phyloP scores from a whole-genome alignment of 2,797 vertebrate species.

The Aplochiton taeniatus region DNA sequence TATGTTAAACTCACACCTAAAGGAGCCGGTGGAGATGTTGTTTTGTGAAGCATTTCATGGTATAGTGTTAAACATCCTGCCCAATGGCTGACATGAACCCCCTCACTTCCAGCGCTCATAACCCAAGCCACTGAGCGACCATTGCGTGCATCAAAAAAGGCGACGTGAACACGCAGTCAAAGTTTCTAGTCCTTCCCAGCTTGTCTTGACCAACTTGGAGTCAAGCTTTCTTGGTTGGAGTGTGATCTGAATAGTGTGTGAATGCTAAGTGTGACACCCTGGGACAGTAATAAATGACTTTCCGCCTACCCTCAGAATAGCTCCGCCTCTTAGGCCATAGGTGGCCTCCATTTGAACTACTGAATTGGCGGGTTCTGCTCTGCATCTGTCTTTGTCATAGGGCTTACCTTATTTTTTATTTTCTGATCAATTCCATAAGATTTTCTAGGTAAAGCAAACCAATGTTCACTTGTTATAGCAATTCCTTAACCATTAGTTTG shows the following conservation, averaged over 20 bases:
- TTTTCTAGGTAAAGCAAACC: not conserved
- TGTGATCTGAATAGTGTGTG: conserved; percentile 23
- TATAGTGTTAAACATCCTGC: no score
- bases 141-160: no score
- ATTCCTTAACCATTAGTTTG: no score
- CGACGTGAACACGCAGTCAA: not conserved
- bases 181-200: not conserved
- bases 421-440: conserved; percentile 28
- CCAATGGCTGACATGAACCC: no score
- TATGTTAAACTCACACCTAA: no score
- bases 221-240: conserved; percentile 5
- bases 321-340: conserved; percentile 20
- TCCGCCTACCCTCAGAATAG: conserved; percentile 29
- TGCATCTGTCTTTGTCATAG: conserved; percentile 49
- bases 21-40: no score
- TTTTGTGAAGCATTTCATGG: no score
- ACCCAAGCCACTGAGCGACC: no score
- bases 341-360: conserved; percentile 15
- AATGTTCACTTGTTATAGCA: no score
- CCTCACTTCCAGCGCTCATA: no score
- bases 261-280: conserved; percentile 22
- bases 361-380: conserved; percentile 40
- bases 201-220: conserved; percentile 15
- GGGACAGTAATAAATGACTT: conserved; percentile 31
- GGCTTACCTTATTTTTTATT: conserved; percentile 35